Conservation (phyloP, 2,888 invertebrate species). For the Fragum sueziense region DNA sequence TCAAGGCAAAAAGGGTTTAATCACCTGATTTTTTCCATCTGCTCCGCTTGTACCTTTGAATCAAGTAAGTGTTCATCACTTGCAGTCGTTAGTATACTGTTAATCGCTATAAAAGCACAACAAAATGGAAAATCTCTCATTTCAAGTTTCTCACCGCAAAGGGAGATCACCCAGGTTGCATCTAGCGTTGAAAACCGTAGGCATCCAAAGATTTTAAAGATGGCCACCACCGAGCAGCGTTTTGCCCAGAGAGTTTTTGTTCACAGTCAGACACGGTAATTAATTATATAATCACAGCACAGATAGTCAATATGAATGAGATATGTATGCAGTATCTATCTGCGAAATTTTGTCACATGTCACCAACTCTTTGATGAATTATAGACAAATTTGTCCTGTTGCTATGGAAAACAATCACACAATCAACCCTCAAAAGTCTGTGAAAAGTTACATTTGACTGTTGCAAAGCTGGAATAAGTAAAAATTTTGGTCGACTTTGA, state of each 20-base stretch:
- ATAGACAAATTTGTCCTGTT: background rate
- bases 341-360: too few species aligned
- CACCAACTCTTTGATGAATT: too few species aligned
- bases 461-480: too few species aligned
- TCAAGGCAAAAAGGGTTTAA: background rate
- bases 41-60: constrained; percentile 53
- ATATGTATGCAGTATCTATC: too few species aligned
- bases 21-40: constrained; percentile 52
- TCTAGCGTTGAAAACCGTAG: background rate
- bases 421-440: too few species aligned
- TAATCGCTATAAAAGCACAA: background rate
- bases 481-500: too few species aligned
- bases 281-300: too few species aligned
- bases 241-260: constrained; percentile 71
- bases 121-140: background rate
- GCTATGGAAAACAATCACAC: constrained; percentile 26
- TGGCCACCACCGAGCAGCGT: constrained; percentile 61
- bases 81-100: background rate
- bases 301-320: too few species aligned
- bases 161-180: background rate
- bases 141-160: background rate
- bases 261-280: constrained; percentile 68
- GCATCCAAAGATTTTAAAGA: constrained; percentile 46
- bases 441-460: too few species aligned
- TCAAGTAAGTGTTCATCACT: constrained; percentile 23